Conservation (phyloP, 2,113 vertebrate species). For the Planiliza haematocheilus region DNA sequence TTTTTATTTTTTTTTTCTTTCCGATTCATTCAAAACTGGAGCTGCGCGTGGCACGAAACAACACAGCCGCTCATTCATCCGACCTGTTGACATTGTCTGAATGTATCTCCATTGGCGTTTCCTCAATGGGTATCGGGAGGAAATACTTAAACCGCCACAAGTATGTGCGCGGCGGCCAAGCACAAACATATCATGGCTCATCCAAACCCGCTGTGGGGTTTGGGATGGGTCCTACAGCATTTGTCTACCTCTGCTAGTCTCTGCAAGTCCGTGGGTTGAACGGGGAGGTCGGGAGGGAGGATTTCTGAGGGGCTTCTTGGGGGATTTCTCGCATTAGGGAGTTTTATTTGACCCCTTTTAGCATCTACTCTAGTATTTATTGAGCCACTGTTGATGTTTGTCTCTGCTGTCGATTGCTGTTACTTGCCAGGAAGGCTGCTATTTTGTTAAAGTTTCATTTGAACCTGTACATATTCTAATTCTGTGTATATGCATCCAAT, state of each 20-base stretch:
- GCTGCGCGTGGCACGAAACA: constrained; percentile 51
- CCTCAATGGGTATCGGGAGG: constrained; percentile 77
- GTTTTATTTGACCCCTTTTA: constrained; percentile 14
- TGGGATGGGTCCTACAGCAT: constrained; percentile 58
- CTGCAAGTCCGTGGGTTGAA: constrained; percentile 59
- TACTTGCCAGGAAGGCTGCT: constrained; percentile 58
- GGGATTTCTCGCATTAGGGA: constrained; percentile 11
- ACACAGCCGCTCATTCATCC: constrained; percentile 78
- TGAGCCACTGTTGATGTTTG: constrained; percentile 31
- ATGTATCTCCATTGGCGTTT: constrained; percentile 79
- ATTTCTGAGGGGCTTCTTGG: constrained; percentile 26
- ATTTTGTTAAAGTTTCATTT: constrained; percentile 39
- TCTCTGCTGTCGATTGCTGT: constrained; percentile 30
- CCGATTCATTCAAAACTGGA: constrained; percentile 71
- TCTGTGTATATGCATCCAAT: constrained; percentile 40
- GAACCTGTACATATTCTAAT: constrained; percentile 49
- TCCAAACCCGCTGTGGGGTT: constrained; percentile 68
- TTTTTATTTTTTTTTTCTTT: constrained; percentile 32
- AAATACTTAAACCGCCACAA: constrained; percentile 77
- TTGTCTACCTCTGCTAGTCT: constrained; percentile 79
- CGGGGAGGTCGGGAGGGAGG: constrained; percentile 21
- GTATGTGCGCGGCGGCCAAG: constrained; percentile 68
- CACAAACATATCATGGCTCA: constrained; percentile 77
- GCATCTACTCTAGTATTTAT: constrained; percentile 70
- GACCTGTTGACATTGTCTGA: constrained; percentile 79